Conservation (phyloP, 2,888 invertebrate genomes). For the Aphidoletes aphidimyza region DNA sequence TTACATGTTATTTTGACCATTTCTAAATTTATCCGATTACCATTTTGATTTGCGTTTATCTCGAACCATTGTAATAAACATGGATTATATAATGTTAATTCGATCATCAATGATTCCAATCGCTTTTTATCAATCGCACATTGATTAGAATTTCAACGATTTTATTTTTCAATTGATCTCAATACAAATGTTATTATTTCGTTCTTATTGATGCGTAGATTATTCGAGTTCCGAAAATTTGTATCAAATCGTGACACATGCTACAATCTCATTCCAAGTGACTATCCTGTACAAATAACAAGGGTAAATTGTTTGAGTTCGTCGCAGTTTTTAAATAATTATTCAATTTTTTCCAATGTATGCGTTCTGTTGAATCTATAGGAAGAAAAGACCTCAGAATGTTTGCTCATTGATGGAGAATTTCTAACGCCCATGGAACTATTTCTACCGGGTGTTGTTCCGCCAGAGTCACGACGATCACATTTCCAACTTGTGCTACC, state of each 20-base stretch:
- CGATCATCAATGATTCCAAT: too few species aligned
- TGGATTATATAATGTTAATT: too few species aligned
- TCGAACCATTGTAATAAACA: too few species aligned
- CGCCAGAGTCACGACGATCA: conserved; percentile 83
- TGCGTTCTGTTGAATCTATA: conserved; percentile 62
- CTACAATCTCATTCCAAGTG: conserved; percentile 79
- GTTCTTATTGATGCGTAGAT: conserved; percentile 60
- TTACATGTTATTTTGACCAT: too few species aligned
- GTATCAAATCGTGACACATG: conserved; percentile 86
- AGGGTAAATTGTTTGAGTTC: conserved; percentile 72
- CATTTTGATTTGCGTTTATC: background rate
- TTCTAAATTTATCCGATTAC: background rate
- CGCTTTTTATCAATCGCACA: too few species aligned
- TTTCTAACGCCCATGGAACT: conserved; percentile 86
- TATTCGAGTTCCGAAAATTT: conserved; percentile 90
- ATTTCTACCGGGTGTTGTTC: conserved; percentile 87
- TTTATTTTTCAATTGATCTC: background rate
- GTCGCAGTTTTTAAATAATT: conserved; percentile 55
- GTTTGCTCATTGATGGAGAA: conserved; percentile 83
- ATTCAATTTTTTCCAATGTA: background rate
- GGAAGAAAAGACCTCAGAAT: conserved; percentile 80
- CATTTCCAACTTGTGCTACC: conserved; percentile 88
- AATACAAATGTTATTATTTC: too few species aligned
- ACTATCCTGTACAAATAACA: conserved; percentile 88
- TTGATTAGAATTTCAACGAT: background rate